A percentile compares a stretch with the other conserved stretches of the same genome.
phyloP scores from a whole-genome alignment of 2,797 vertebrate species.

The Spondyliosoma cantharus region DNA sequence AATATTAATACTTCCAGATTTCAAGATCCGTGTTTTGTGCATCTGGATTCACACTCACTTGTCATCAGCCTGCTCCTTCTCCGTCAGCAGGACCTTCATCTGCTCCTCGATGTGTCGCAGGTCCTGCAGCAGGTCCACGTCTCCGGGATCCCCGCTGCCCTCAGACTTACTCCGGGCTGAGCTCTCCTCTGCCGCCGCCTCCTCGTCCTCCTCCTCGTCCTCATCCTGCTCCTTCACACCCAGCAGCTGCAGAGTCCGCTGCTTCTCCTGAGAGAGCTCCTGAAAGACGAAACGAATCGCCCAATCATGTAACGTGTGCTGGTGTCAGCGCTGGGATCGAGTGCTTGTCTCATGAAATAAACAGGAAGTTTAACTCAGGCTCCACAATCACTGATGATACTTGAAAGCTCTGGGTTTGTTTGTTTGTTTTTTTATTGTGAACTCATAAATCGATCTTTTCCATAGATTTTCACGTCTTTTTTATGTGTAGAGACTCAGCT shows the following conservation, averaged over 20 bases:
- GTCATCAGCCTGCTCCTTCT: conserved; percentile 91
- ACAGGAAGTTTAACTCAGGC: not conserved
- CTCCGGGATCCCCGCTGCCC: conserved; percentile 62
- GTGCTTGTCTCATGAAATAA: not conserved
- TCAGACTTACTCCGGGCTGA: conserved; percentile 15
- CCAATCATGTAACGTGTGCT: not conserved
- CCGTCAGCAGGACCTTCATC: conserved; percentile 90
- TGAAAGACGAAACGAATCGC: conserved; percentile 50
- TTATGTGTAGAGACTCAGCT: not conserved
- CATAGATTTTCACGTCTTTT: not conserved
- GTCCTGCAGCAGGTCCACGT: conserved; percentile 85
- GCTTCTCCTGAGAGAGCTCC: conserved; percentile 95
- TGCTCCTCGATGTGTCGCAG: conserved; percentile 93
- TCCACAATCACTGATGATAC: too few species aligned
- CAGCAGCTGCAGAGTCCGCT: conserved; percentile 90
- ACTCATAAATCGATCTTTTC: not conserved
- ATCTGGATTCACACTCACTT: conserved; percentile 82
- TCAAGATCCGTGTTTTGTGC: too few species aligned
- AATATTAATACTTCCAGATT: too few species aligned
- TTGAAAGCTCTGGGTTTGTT: not conserved
- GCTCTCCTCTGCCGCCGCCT: conserved; percentile 22
- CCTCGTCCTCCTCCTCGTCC: conserved; percentile 42
- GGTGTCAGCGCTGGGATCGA: too few species aligned
- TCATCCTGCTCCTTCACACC: conserved; percentile 83
- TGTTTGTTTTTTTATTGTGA: too few species aligned